Evolutionary conservation across 2,888 invertebrate genomes (phyloP).

Genomic region (Frankliniella intonsa): DNA sequence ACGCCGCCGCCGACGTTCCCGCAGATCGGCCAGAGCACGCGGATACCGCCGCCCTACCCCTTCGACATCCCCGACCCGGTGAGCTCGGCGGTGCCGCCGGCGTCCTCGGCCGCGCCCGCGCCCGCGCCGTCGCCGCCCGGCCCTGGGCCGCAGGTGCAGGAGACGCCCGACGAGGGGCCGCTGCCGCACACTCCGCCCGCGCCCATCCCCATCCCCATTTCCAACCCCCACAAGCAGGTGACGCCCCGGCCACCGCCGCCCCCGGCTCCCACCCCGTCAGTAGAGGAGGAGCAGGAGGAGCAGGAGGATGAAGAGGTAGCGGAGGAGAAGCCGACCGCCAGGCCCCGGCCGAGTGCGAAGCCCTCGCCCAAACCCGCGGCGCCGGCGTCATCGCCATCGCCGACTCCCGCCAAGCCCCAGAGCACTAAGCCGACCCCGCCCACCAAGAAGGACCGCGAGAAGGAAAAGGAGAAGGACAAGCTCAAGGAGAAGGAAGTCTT

Average conservation of each 20-base stretch:
- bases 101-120: background rate
- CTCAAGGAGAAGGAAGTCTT: background rate
- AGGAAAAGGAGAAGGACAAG: slow-evolving; percentile 6
- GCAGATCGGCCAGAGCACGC: slow-evolving; percentile 21
- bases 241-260: background rate
- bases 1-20: background rate
- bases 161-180: slow-evolving; percentile 2
- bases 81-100: slow-evolving; percentile 10
- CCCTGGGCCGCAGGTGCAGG: background rate
- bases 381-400: background rate
- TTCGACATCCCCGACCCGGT: slow-evolving; percentile 21
- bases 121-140: background rate
- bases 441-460: background rate
- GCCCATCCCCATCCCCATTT: slow-evolving; percentile 5
- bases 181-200: background rate
- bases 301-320: background rate
- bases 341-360: background rate
- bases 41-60: slow-evolving; percentile 13
- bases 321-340: too few relatives aligned
- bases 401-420: background rate
- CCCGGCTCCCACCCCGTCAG: background rate
- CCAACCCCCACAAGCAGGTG: slow-evolving; percentile 14
- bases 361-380: background rate
- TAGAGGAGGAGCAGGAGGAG: background rate
- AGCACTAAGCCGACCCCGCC: background rate